phyloP scores from a whole-genome alignment of 2,888 invertebrate species.

The Dinocampus coccinellae region DNA sequence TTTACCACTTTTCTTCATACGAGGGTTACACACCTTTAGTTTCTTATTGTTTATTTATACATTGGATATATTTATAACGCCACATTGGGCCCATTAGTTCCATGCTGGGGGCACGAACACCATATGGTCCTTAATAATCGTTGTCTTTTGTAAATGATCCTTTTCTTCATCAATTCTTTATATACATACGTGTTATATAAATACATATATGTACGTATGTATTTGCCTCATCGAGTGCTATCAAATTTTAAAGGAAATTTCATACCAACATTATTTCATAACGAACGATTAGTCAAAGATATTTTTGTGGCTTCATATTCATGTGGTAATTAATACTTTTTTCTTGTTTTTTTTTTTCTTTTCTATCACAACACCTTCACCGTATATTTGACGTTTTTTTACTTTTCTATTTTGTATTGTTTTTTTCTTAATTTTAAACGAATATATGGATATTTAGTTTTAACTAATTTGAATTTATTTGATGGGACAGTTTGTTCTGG shows the following conservation, averaged over 20 bases:
- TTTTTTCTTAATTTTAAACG: neutral
- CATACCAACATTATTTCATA: neutral
- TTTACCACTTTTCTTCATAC: neutral
- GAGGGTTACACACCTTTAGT: neutral
- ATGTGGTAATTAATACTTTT: neutral
- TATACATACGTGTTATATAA: neutral
- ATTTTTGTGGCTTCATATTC: neutral
- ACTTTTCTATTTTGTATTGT: neutral
- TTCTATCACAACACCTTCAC: neutral
- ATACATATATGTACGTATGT: neutral
- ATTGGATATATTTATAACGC: conserved; percentile 43
- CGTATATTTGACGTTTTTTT: neutral
- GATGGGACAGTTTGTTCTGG: too few species aligned
- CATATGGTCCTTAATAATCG: conserved; percentile 52
- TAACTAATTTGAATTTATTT: too few species aligned
- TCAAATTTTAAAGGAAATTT: conserved; percentile 2
- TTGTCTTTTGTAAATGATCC: conserved; percentile 43
- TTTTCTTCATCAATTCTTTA: too few species aligned
- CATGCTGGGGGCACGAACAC: conserved; percentile 61
- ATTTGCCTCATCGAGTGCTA: neutral
- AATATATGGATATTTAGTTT: too few species aligned
- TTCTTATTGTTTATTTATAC: neutral
- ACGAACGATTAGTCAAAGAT: neutral
- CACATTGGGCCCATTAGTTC: conserved; percentile 58
- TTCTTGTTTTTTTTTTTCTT: too few species aligned